Conservation (phyloP, 2,113 vertebrate genomes). For the Bufo bufo region DNA sequence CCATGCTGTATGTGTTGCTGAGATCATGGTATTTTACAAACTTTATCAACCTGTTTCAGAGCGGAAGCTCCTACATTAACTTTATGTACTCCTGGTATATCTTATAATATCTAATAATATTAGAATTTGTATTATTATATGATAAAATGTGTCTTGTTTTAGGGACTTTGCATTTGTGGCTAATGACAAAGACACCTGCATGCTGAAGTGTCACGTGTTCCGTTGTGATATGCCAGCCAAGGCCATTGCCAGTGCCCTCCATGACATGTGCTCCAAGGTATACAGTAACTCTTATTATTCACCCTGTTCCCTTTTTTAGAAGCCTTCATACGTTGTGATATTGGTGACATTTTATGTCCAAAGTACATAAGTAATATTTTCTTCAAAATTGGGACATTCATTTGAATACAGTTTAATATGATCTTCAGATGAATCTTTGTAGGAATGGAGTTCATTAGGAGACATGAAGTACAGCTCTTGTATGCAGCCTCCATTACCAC, state of each 20-base stretch:
- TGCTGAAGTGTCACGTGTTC: conserved; percentile 96
- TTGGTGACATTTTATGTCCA: background rate
- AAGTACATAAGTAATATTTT: background rate
- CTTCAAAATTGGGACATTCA: background rate
- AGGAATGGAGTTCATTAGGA: no score
- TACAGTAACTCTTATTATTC: background rate
- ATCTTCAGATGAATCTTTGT: no score
- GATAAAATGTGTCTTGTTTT: conserved; percentile 56
- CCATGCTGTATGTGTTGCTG: no score
- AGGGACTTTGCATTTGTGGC: conserved; percentile 97
- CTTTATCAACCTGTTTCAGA: background rate
- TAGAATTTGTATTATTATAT: background rate
- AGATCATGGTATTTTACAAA: no score
- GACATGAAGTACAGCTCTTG: no score
- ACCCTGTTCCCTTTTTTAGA: background rate
- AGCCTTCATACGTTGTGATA: background rate
- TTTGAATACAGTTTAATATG: no score
- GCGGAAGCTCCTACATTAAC: background rate
- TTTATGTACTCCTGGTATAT: background rate
- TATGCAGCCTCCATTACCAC: no score
- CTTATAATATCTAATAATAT: background rate
- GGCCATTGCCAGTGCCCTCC: conserved; percentile 88
- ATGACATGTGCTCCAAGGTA: conserved; percentile 94
- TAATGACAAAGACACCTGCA: conserved; percentile 92
- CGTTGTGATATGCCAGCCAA: conserved; percentile 91